Conservation (phyloP, 2,888 invertebrate genomes). For the Luperina testacea region DNA sequence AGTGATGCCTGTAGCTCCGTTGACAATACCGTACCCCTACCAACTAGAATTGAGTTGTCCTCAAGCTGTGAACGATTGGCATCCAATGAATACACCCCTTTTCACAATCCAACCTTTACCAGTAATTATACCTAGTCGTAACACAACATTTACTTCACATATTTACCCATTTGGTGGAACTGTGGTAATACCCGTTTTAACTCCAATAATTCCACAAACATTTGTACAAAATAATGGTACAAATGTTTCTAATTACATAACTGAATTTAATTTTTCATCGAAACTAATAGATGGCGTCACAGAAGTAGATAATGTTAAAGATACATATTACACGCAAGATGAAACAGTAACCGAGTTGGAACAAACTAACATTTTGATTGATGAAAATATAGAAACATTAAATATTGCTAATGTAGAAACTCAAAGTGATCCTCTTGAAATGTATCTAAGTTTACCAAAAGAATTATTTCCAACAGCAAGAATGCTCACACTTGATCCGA, state of each 20-base stretch:
- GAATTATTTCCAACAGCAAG: constrained; percentile 78
- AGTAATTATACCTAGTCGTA: constrained; percentile 36
- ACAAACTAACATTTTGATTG: background rate
- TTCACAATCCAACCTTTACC: constrained; percentile 40
- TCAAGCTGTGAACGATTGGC: constrained; percentile 38
- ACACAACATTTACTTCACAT: constrained; percentile 33
- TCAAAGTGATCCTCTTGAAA: constrained; percentile 67
- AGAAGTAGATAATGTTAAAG: background rate
- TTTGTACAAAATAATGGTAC: constrained; percentile 14
- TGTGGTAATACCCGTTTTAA: constrained; percentile 40
- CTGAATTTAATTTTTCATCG: constrained; percentile 19
- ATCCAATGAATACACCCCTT: constrained; percentile 40
- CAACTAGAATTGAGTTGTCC: constrained; percentile 38
- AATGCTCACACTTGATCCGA: constrained; percentile 77
- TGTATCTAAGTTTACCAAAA: constrained; percentile 76
- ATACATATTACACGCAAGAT: constrained; percentile 20
- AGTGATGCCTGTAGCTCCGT: constrained; percentile 6
- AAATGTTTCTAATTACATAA: constrained; percentile 18
- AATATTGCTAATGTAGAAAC: background rate
- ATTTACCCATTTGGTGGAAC: constrained; percentile 35
- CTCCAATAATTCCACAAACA: constrained; percentile 42
- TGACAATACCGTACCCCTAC: constrained; percentile 19
- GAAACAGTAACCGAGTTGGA: background rate
- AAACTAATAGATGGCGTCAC: background rate
- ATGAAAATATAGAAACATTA: constrained; percentile 18